phyloP scores from a whole-genome alignment of 2,113 vertebrate species.

The Cyprinodon tularosa region DNA sequence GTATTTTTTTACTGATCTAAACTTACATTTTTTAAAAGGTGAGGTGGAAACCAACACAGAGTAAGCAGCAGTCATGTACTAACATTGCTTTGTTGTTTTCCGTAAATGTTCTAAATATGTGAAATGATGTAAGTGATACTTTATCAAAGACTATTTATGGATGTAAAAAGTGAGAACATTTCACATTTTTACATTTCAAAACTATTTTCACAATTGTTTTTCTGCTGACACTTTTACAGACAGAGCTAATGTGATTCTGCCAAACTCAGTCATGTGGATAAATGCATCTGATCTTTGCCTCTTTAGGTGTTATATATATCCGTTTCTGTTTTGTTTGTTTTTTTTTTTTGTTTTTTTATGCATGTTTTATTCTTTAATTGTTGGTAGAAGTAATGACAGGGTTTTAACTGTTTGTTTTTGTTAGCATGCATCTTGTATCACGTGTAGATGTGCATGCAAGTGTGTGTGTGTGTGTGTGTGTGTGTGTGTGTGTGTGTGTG shows the following conservation, averaged over 20 bases:
- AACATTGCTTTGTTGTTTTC: no score
- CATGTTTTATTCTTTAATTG: not conserved
- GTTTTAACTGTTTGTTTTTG: not conserved
- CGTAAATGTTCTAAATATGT: no score
- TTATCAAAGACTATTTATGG: no score
- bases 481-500: not conserved
- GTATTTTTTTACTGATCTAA: no score
- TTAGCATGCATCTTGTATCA: not conserved
- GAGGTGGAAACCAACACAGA: no score
- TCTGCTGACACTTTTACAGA: slow-evolving; percentile 9
- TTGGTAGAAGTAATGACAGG: slow-evolving; percentile 10
- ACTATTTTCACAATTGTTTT: not conserved
- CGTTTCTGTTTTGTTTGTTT: no score
- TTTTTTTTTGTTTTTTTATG: slow-evolving; percentile 13
- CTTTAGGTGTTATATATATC: slow-evolving; percentile 36
- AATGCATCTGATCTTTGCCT: slow-evolving; percentile 33
- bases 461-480: not conserved
- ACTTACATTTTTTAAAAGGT: no score
- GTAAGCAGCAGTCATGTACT: no score
- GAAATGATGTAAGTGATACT: no score
- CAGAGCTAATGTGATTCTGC: slow-evolving; percentile 21
- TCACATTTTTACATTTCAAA: no score
- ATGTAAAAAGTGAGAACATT: not conserved
- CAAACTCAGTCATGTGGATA: slow-evolving; percentile 22
- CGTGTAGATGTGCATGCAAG: not conserved